phyloP scores from a whole-genome alignment of 2,113 vertebrate species.

The Ailuropoda melanoleuca region DNA sequence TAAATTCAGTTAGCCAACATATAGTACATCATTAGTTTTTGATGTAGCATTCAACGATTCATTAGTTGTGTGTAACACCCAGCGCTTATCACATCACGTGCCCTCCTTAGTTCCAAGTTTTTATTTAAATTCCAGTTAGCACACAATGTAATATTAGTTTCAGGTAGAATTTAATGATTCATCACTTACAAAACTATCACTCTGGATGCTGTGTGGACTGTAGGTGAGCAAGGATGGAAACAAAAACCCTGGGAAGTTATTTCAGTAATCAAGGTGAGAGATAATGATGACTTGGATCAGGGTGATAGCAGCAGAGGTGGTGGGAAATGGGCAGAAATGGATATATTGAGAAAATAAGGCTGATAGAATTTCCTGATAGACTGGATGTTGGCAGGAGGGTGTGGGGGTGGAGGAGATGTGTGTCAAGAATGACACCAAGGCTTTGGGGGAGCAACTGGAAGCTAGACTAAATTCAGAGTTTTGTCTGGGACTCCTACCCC shows the following conservation, averaged over 20 bases:
- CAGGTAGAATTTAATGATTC: not conserved
- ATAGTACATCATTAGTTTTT: not conserved
- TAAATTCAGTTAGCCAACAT: not conserved
- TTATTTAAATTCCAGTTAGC: not conserved
- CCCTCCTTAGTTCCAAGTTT: not conserved
- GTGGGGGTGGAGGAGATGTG: not conserved
- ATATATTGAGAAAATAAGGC: not conserved
- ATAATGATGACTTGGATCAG: not conserved
- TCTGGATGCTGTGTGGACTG: not conserved
- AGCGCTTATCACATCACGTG: not conserved
- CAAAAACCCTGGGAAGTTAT: not conserved
- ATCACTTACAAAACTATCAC: not conserved
- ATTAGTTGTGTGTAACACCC: not conserved
- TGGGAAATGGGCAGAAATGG: not conserved
- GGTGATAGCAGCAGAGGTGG: not conserved
- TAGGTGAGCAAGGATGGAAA: not conserved
- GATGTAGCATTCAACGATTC: not conserved
- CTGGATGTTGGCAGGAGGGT: not conserved
- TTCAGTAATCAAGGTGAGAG: not conserved
- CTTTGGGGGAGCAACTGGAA: slow-evolving; percentile 56
- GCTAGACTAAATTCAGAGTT: slow-evolving; percentile 55
- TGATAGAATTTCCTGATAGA: not conserved
- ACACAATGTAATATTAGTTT: not conserved
- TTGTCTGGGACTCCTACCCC: slow-evolving; percentile 61
- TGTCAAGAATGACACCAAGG: not conserved